Evolutionary conservation across 2,797 vertebrate genomes (phyloP), one percentile per base, ranked within the genome.

Genomic region (Danio jaintianensis): DNA sequence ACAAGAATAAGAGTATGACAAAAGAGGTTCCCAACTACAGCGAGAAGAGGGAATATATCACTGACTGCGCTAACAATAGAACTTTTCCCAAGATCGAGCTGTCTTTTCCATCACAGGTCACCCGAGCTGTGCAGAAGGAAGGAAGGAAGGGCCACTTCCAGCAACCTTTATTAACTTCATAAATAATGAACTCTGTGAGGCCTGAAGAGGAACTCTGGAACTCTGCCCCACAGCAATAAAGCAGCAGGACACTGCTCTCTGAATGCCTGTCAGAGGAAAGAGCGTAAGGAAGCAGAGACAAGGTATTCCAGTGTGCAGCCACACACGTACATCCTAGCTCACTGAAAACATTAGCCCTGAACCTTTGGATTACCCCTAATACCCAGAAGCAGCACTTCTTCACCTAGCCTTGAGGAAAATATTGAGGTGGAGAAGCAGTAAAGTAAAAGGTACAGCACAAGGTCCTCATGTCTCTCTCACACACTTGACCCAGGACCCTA

Each of bases 131-230:
- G 40, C 10, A 13, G 29, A 29, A 29, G 36, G 50, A 47, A 73
- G 74, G 73, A 82, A 12, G 15, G 62, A 85, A 79, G 63, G 75
- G 43, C 50, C 73, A 56, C 53, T 79, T 78, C 52, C 75, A 79
- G 45, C 73, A 82, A 78, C 71, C 77, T 76, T 85, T 85, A 89
- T 88, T 85, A 87, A 80, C 82, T 64, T 86, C 82, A 83, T 85
- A 84, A 87, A 89, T 87, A 85, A 83, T 77, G 69, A 83, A 83
- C 69, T 72, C 61, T 71, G 64, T 64, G 59, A 63, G 83, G 40
- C 53, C 15, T 47, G 66, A 78, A 75, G 55, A 75, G 59, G 67
- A 42, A 40, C 72, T 66, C 42, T 78, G 68, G 62, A 63, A 70
- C 56, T 77, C 71, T 81, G 70, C 69, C 81, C 79, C 63, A 84